Conservation (phyloP, 1,140 invertebrate genomes). For the Cyphomyrmex costatus region DNA sequence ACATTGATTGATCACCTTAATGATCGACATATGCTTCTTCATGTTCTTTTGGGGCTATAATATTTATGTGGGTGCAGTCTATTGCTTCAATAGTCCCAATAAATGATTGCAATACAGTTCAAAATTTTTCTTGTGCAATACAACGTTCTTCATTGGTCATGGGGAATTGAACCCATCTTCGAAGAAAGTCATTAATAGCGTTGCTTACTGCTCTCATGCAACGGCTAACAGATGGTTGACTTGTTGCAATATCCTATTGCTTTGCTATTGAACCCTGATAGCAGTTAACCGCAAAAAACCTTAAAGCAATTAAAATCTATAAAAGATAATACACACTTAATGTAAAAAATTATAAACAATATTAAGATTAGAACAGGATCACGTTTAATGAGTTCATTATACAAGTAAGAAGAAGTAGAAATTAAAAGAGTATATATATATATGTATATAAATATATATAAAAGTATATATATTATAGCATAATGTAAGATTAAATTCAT, state of each 20-base stretch:
- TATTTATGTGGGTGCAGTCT: background rate
- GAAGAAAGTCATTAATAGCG: background rate
- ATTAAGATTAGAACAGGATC: no score
- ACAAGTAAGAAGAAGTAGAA: no score
- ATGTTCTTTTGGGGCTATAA: background rate
- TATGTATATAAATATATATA: no score
- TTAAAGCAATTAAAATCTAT: background rate
- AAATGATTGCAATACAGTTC: background rate
- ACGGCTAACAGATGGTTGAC: background rate
- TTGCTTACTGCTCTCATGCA: background rate
- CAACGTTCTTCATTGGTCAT: background rate
- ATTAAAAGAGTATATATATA: no score
- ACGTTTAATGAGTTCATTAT: no score
- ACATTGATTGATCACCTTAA: conserved; percentile 2
- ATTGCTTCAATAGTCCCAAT: background rate
- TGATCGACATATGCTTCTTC: background rate
- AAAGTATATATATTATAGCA: no score
- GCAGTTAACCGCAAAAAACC: background rate
- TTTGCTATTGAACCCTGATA: background rate
- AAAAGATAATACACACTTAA: no score
- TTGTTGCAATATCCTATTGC: background rate
- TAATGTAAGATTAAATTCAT: no score
- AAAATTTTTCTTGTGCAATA: background rate
- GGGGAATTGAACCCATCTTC: background rate
- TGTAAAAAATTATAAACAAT: no score